Evolutionary conservation across 2,797 vertebrate genomes (phyloP), one percentile per base, ranked within the genome.

Genomic region (Gambusia yucatana): DNA sequence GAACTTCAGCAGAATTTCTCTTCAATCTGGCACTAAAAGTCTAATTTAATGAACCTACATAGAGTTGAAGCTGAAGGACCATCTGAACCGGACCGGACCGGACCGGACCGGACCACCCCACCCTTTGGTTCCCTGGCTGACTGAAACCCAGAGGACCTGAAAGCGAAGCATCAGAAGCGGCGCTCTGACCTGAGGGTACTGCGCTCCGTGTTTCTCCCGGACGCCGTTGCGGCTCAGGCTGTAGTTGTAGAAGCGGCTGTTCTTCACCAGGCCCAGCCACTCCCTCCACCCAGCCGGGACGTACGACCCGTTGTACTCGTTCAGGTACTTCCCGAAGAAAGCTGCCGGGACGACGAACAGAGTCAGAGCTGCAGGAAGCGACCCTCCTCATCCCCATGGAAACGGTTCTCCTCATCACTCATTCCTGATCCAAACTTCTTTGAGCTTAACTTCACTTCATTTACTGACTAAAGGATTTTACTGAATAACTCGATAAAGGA

Each of bases 161-260:
- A 48, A 48, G 14, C 5, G 47, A 48, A 48, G 47, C 47, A 20
- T 20, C 47, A 6, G 47, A 48, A 48, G 44, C 44, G 47, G 47
- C 47, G 47, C 47, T 6, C 47, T 10, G 87, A 96, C 98, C 97
- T 97, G 96, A 65, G 96, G 94, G 90, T 99, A 99, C 89, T 97
- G 95, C 0, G 87, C 97, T 83, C 98, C 97, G 4, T 98, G 98
- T 71, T 98, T 98, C 92, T 99, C 98, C 79, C 97, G 96, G 71
- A 95, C 88, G 30, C 98, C 98, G 20, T 99, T 99, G 85, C 97
- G 96, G 85, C 97, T 97, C 75, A 99, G 96, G 0, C 97, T 99
- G 90, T 99, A 99, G 95, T 99, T 99, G 91, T 99, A 99, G 91
- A 99, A 99, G 55, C 98, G 97, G 20, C 98, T 99, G 92, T 99